Evolutionary conservation across 2,888 invertebrate genomes (phyloP).

Genomic region (Tigriopus californicus): DNA sequence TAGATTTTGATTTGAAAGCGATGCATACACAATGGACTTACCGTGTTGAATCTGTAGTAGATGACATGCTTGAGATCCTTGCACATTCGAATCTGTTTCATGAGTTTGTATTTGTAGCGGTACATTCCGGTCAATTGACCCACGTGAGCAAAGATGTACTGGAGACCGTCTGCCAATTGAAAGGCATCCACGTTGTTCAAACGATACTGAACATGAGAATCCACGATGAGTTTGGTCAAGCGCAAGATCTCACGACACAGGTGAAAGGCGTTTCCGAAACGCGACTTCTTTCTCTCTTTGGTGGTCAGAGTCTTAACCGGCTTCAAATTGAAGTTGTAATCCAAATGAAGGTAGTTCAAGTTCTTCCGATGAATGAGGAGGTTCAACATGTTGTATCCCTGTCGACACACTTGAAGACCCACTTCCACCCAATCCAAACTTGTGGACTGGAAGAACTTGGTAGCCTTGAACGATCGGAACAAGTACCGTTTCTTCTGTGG

Average conservation of each 20-base stretch:
- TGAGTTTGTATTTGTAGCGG: slow-evolving; percentile 92
- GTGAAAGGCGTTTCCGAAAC: slow-evolving; percentile 95
- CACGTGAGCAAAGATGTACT: slow-evolving; percentile 98
- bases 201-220: slow-evolving; percentile 97
- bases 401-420: slow-evolving; percentile 86
- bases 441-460: slow-evolving; percentile 99
- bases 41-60: slow-evolving; percentile 96
- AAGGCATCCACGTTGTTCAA: slow-evolving; percentile 99
- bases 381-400: slow-evolving; percentile 99
- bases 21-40: slow-evolving; percentile 34
- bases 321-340: slow-evolving; percentile 98
- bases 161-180: slow-evolving; percentile 89
- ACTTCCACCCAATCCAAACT: slow-evolving; percentile 99
- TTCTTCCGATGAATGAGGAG: slow-evolving; percentile 96
- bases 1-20: slow-evolving; percentile 34
- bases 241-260: slow-evolving; percentile 94
- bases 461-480: slow-evolving; percentile 87
- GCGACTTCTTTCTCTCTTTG: slow-evolving; percentile 95
- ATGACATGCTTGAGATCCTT: slow-evolving; percentile 98
- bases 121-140: slow-evolving; percentile 99
- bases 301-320: slow-evolving; percentile 98
- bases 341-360: slow-evolving; percentile 94
- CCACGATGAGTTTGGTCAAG: slow-evolving; percentile 93
- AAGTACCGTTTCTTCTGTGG: slow-evolving; percentile 79
- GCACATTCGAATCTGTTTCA: slow-evolving; percentile 99